phyloP scores from a whole-genome alignment of 2,888 invertebrate genomes.

The Tryphoninae sp. region DNA sequence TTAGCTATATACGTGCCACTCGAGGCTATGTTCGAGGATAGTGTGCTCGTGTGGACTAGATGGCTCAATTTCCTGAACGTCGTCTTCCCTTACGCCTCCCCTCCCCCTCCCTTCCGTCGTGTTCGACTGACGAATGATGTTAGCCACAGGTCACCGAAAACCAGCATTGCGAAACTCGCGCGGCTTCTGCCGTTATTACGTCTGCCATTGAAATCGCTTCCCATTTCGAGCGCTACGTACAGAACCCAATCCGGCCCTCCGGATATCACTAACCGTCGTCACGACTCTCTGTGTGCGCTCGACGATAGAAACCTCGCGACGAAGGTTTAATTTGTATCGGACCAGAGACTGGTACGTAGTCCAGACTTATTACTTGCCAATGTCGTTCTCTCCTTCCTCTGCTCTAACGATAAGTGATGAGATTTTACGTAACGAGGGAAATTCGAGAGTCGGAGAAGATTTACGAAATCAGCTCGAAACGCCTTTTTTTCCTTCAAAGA shows the following conservation, averaged over 20 bases:
- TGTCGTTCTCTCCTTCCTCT: too few relatives aligned
- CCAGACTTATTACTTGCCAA: neutral
- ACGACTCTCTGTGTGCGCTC: conserved; percentile 7
- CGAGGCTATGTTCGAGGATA: conserved; percentile 38
- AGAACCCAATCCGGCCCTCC: conserved; percentile 49
- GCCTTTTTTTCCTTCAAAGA: neutral
- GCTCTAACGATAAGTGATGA: neutral
- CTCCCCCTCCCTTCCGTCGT: neutral
- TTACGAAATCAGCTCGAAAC: neutral
- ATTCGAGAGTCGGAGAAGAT: neutral
- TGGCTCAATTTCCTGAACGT: conserved; percentile 74
- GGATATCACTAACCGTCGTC: conserved; percentile 43
- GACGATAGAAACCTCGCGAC: conserved; percentile 1
- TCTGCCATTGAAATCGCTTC: conserved; percentile 68
- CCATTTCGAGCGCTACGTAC: conserved; percentile 49
- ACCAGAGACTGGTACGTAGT: neutral
- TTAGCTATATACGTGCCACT: conserved; percentile 15
- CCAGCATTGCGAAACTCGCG: conserved; percentile 62
- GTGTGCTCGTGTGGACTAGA: conserved; percentile 60
- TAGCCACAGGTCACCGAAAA: conserved; percentile 69
- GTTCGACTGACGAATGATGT: conserved; percentile 63
- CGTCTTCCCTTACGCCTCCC: conserved; percentile 23
- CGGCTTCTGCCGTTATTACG: conserved; percentile 55
- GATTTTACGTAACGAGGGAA: neutral
- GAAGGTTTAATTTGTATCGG: conserved; percentile 52